Evolutionary conservation across 2,888 invertebrate species (phyloP).

Genomic region (Acanthosoma haemorrhoidale): DNA sequence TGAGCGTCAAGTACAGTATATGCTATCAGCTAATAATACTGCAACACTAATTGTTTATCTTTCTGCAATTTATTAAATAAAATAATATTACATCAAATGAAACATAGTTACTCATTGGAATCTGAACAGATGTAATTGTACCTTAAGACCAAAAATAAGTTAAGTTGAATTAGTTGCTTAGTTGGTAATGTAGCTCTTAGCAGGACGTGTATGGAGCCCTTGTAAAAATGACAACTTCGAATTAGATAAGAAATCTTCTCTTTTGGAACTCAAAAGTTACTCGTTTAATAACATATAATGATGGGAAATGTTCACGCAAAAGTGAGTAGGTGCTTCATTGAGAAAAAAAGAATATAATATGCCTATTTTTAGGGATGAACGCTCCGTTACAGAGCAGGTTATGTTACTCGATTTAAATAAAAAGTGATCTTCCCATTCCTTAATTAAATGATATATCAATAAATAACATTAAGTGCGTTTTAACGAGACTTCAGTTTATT

Average conservation of each 20-base stretch:
- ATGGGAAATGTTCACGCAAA: not conserved
- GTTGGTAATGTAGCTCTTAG: not conserved
- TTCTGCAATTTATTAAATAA: no score
- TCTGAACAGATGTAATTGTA: not conserved
- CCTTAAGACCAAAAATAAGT: not conserved
- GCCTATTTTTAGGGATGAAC: not conserved
- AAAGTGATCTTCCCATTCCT: not conserved
- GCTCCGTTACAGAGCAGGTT: not conserved
- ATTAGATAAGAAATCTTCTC: not conserved
- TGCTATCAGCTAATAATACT: no score
- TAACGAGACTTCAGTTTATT: not conserved
- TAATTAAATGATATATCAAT: no score
- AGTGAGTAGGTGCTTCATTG: conserved; percentile 6
- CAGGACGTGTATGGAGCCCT: not conserved
- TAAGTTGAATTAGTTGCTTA: not conserved
- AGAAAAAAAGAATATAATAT: not conserved
- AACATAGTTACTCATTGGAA: no score
- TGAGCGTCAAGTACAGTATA: no score
- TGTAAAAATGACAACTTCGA: conserved; percentile 14
- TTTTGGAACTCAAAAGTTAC: not conserved
- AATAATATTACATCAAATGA: no score
- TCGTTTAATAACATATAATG: not conserved
- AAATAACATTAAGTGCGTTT: not conserved
- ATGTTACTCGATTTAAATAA: conserved; percentile 3
- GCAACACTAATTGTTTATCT: no score